Conservation (phyloP, 2,797 vertebrate genomes). For the Bradypodion ventrale region DNA sequence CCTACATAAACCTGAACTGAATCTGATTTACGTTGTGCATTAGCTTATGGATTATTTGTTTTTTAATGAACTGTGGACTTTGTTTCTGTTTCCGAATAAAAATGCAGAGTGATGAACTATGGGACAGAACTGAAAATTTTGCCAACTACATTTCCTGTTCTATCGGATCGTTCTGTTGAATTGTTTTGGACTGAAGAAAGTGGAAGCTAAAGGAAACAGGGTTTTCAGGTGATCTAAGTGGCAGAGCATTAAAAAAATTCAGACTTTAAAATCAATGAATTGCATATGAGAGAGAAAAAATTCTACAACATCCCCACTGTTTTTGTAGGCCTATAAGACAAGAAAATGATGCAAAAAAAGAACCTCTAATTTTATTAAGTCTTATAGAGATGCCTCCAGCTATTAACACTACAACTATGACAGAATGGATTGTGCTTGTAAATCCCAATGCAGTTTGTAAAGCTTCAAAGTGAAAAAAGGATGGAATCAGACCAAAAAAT, state of each 20-base stretch:
- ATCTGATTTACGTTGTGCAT: too few species aligned
- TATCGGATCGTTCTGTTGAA: too few species aligned
- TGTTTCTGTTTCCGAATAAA: too few species aligned
- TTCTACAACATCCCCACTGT: background rate
- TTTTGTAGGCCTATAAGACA: background rate
- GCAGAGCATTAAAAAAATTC: background rate
- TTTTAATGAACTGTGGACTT: too few species aligned
- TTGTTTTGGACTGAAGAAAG: too few species aligned
- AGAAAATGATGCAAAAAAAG: background rate
- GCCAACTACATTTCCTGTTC: too few species aligned
- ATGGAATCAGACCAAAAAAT: slow-evolving; percentile 21
- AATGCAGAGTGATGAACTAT: too few species aligned
- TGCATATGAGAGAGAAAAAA: background rate
- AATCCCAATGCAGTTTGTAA: background rate
- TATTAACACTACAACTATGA: background rate
- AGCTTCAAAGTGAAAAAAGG: slow-evolving; percentile 10
- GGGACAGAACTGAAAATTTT: too few species aligned
- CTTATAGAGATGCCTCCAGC: background rate
- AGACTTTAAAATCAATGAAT: background rate
- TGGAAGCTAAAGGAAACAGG: too few species aligned
- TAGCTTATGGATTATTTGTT: too few species aligned
- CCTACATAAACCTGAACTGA: too few species aligned
- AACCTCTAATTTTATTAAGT: background rate
- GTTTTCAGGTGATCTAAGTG: too few species aligned
- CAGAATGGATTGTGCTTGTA: background rate